phyloP scores from a whole-genome alignment of 2,113 vertebrate genomes.

The Vidua macroura region DNA sequence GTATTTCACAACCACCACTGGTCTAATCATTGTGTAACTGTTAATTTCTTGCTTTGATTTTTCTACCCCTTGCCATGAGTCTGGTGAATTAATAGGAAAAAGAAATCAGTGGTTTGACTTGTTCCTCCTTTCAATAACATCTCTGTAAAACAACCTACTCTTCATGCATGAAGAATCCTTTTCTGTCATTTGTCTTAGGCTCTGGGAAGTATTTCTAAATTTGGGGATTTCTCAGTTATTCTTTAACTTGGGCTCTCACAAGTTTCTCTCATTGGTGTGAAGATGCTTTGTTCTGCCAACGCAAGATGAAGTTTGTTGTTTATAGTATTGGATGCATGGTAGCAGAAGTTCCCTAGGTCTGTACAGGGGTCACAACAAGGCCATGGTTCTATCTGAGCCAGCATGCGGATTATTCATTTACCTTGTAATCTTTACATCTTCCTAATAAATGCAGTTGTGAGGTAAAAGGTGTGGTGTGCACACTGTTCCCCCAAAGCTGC shows the following conservation, averaged over 20 bases:
- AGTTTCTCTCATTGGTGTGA: fast-evolving
- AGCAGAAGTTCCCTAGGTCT: not conserved
- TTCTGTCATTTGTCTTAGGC: not conserved
- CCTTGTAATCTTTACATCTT: not conserved
- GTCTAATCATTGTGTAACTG: not conserved
- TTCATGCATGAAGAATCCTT: not conserved
- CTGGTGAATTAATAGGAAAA: not conserved
- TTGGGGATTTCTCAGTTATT: not conserved
- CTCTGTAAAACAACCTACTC: not conserved
- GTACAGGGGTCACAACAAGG: fast-evolving
- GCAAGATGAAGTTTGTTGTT: not conserved
- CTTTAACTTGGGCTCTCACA: not conserved
- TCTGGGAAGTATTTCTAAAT: not conserved
- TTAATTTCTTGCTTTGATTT: not conserved
- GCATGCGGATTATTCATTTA: not conserved
- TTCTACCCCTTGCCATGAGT: not conserved
- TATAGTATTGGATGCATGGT: fast-evolving
- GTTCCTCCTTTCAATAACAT: not conserved
- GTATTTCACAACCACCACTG: not conserved
- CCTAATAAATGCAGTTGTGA: not conserved
- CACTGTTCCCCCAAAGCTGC: not conserved
- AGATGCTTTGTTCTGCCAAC: not conserved
- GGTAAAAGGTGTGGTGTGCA: not conserved
- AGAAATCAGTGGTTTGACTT: not conserved
- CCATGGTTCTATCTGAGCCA: not conserved